Evolutionary conservation across 2,888 invertebrate genomes (phyloP), one percentile per base, ranked within the genome.

Genomic region (Galeruca laticollis): DNA sequence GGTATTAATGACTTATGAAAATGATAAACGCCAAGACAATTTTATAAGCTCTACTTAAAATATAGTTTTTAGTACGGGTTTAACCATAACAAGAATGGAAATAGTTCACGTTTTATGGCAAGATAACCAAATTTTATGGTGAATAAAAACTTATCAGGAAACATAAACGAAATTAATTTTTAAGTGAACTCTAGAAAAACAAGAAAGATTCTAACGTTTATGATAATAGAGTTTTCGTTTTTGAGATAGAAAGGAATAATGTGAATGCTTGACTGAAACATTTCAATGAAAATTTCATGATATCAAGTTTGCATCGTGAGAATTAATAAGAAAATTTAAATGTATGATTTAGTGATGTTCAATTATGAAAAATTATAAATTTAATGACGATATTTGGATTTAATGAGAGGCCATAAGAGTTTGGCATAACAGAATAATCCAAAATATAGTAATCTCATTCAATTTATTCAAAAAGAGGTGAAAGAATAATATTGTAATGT

Each of bases 41-140:
- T 49, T 49, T n/a, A n/a, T 21, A 52, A 52, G 52, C 52, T 26
- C 26, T 52, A 52, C 52, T 52, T 21, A 54, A 31, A 54, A 54
- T 11, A 13, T 13, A 54, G 54, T 54, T 54, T 31, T 54, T 31
- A 54, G n/a, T 54, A 31, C 54, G 13, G 15, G 5, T 54, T 47
- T 54, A 54, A 54, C 54, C 31, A 54, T 54, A 31, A 54, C 31
- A 31, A 26, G 54, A 31, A 11, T 54, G 31, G 13, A 54, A 3
- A 13, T 54, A 54, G 54, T 54, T 26, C 15, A 47, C 26, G n/a
- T 54, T 54, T 54, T 54, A 54, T 31, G 26, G 54, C 54, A 13
- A 54, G 54, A 54, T 54, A 52, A 54, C 26, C 54, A 31, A 54
- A 54, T 54, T 54, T 54, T 13, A 54, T 18, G 13, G 31, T 26